Evolutionary conservation across 2,888 invertebrate genomes (phyloP).

Genomic region (Oxytorus armatus): DNA sequence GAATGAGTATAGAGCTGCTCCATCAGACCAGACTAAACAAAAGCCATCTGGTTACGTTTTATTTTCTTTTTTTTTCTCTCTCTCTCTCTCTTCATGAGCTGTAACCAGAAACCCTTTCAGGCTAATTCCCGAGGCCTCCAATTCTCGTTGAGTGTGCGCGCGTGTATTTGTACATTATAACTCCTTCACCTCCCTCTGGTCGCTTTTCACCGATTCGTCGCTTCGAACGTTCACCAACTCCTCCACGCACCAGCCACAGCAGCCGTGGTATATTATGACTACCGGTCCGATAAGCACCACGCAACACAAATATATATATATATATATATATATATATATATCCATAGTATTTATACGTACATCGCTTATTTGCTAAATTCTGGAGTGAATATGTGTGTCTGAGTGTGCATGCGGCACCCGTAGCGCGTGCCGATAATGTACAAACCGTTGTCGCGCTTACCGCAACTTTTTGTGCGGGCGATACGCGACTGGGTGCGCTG

Average conservation of each 20-base stretch:
- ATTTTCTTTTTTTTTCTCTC: conserved; percentile 64
- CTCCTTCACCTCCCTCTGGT: conserved; percentile 42
- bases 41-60: conserved; percentile 76
- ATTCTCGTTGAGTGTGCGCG: conserved; percentile 60
- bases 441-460: conserved; percentile 16
- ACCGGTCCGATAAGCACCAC: conserved; percentile 60
- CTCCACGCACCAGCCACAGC: conserved; percentile 65
- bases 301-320: conserved; percentile 21
- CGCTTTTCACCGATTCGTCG: conserved; percentile 58
- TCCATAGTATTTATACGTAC: conserved; percentile 14
- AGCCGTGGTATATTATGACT: conserved; percentile 65
- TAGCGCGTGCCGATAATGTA: conserved; percentile 61
- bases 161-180: conserved; percentile 58
- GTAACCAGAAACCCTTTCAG: conserved; percentile 71
- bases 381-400: conserved; percentile 14
- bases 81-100: conserved; percentile 41
- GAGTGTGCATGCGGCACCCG: conserved; percentile 24
- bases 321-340: conserved; percentile 14
- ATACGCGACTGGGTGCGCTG: no score
- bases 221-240: conserved; percentile 57
- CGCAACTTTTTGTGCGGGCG: no score
- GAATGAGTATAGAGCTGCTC: conserved; percentile 58
- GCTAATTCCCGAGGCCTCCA: conserved; percentile 68
- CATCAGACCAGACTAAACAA: conserved; percentile 77
- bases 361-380: conserved; percentile 17